Evolutionary conservation across 92 coral and sea anemone species (phyloP).

Genomic region (Actinernus sp.): DNA sequence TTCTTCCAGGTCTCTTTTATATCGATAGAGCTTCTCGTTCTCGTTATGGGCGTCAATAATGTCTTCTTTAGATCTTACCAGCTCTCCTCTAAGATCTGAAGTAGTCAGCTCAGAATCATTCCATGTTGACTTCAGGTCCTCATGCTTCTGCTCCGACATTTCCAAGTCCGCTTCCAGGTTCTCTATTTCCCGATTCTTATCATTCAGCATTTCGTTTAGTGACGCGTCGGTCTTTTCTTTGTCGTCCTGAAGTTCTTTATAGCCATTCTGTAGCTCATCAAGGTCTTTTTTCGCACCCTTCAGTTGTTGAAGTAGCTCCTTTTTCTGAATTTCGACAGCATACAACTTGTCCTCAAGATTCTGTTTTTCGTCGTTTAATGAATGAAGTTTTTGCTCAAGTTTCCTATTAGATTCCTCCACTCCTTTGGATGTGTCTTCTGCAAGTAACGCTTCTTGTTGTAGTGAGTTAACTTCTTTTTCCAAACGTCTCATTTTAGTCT

Average conservation of each 20-base stretch:
- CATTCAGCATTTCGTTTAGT: conserved; percentile 53
- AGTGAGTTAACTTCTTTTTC: conserved; percentile 51
- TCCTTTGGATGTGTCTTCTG: conserved; percentile 47
- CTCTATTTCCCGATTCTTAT: conserved; percentile 59
- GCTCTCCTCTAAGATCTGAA: conserved; percentile 61
- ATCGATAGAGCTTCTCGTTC: conserved; percentile 36
- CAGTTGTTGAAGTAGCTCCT: conserved; percentile 33
- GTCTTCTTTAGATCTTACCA: conserved; percentile 60
- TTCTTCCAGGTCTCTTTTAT: conserved; percentile 51
- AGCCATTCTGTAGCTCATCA: conserved; percentile 20
- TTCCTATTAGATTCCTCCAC: conserved; percentile 43
- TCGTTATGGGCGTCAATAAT: conserved; percentile 41
- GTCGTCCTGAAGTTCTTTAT: conserved; percentile 51
- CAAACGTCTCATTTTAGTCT: conserved; percentile 11
- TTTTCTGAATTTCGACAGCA: conserved; percentile 48
- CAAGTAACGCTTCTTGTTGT: conserved; percentile 37
- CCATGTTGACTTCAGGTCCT: conserved; percentile 58
- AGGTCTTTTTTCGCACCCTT: conserved; percentile 36
- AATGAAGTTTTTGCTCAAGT: conserved; percentile 47
- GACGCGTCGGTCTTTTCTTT: conserved; percentile 37
- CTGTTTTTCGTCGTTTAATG: conserved; percentile 41
- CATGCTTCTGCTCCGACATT: conserved; percentile 48
- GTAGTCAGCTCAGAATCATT: conserved; percentile 40
- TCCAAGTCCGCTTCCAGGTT: conserved; percentile 57
- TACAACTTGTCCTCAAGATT: conserved; percentile 26